Evolutionary conservation across 1,140 invertebrate species (phyloP).

Genomic region (Bacillus rossius): DNA sequence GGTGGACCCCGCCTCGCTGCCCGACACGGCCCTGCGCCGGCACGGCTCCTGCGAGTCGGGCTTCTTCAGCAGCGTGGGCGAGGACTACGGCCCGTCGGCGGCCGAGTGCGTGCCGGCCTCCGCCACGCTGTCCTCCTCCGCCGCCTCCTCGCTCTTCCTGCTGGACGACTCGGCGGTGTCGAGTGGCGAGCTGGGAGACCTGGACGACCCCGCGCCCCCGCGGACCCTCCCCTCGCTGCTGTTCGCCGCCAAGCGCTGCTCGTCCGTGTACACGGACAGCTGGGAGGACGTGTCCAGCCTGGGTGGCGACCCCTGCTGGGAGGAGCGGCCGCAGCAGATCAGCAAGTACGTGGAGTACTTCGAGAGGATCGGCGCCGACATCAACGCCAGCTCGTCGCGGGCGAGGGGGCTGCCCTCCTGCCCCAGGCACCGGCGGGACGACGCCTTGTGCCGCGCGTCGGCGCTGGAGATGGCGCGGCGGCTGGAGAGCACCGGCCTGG

Average conservation of each 20-base stretch:
- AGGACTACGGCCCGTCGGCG: conserved; percentile 51
- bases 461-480: conserved; percentile 14
- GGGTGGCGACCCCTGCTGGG: conserved; percentile 67
- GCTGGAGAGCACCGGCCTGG: conserved; percentile 10
- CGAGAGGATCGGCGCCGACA: conserved; percentile 54
- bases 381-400: background rate
- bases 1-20: background rate
- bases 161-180: conserved; percentile 48
- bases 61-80: conserved; percentile 79
- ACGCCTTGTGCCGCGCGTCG: conserved; percentile 2
- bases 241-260: conserved; percentile 58
- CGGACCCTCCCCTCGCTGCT: conserved; percentile 33
- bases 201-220: conserved; percentile 46
- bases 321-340: conserved; percentile 63
- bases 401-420: background rate
- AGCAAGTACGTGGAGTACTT: conserved; percentile 85
- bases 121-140: conserved; percentile 49
- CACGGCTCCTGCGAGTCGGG: conserved; percentile 85
- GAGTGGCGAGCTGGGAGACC: conserved; percentile 23
- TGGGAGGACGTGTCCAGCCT: conserved; percentile 78
- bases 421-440: conserved; percentile 7
- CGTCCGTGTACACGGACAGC: conserved; percentile 80
- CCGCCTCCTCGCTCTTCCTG: conserved; percentile 53
- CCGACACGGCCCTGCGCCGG: conserved; percentile 42
- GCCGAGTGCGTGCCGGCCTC: conserved; percentile 32